A percentile compares a stretch with the other conserved stretches of the same genome.
These are phyloP conservation scores for Poecile montanus DNA, from an alignment of 2,797 vertebrate species.

Conservation along the genomic window DNA sequence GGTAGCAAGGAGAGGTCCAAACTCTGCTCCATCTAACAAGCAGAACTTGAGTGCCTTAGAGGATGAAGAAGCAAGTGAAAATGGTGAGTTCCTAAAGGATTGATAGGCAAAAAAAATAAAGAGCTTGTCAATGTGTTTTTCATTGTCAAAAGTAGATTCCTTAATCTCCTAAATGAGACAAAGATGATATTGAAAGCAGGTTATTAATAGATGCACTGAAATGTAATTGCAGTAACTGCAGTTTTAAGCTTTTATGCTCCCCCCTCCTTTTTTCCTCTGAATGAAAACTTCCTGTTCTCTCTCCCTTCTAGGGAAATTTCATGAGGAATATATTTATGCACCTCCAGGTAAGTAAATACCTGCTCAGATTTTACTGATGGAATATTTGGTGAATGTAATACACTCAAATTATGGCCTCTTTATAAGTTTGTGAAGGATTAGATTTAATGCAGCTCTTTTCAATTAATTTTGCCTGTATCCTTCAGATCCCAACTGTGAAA, in stretches of 20 bases:
- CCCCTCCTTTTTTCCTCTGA: accelerated
- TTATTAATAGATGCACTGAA: background rate
- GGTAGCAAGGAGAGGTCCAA: slow-evolving; percentile 74
- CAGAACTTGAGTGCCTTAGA: slow-evolving; percentile 82
- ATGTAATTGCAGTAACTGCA: background rate
- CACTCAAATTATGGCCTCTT: background rate
- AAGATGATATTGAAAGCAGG: background rate
- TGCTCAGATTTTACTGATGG: background rate
- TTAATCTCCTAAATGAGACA: background rate
- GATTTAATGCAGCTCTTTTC: background rate
- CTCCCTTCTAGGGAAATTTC: slow-evolving; percentile 79
- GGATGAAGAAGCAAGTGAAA: slow-evolving; percentile 82
- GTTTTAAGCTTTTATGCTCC: background rate
- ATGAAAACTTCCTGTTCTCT: background rate
- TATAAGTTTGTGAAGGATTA: background rate
- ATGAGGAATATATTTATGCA: slow-evolving; percentile 84
- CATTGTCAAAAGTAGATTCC: background rate
- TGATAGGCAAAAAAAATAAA: background rate
- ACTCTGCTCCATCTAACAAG: slow-evolving; percentile 74
- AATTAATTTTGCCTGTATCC: slow-evolving; percentile 11
- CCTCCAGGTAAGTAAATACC: slow-evolving; percentile 69
- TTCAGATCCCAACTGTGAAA: slow-evolving; percentile 85
- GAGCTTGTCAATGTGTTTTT: background rate
- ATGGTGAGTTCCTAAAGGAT: slow-evolving; percentile 74
- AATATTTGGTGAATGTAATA: background rate